Base-by-base conservation (phyloP, 2,888 invertebrate species). In the Smittia aterrima region DNA sequence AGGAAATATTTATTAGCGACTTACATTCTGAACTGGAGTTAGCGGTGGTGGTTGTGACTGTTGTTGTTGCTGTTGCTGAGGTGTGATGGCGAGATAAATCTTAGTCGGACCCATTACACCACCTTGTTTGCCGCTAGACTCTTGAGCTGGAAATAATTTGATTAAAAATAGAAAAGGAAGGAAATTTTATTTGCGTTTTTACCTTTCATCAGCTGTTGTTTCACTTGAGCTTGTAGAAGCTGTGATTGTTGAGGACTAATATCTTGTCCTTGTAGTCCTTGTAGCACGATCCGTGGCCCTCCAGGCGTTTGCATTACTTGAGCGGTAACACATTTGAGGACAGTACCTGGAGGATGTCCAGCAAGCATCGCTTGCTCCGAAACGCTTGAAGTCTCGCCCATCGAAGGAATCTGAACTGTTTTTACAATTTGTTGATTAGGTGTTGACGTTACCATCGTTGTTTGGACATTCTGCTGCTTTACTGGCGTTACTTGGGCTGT, bases 181-280 rank as follows among this genome's bases (percentile, higher is more conserved):
- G 11, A 66, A 40, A 73, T 38, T 38, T 22, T 75, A 68, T 16
- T 53, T 11, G n/a, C n/a, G n/a, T 16, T 27, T 75, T 78, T 82
- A 93, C 92, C 92, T 89, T 93, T 93, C 70, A 93, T 84, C 71
- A 94, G 83, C 80, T 95, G 94, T 79, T 93, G 93, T 81, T 94
- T 94, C 18, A 95, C 93, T 85, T 95, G 94, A 77, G 93, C 92
- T 79, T 95, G 93, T 0, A 95, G 92, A 75, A 92, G 86, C 1
- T 90, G 88, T 77, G 94, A 81, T 81, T 95, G 94, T 77, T 92
- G 91, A 1, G 89, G 90, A 0, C 93, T 91, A 77, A 95, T 89
- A 77, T 92, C 91, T 75, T 92, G 90, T 0, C 93, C 92, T 77
- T 92, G 91, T 25, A 94, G 83, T 9, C 94, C 94, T 81, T 94